Base-by-base conservation (phyloP, 2,797 vertebrate species). In the Sternarchorhynchus goeldii region DNA sequence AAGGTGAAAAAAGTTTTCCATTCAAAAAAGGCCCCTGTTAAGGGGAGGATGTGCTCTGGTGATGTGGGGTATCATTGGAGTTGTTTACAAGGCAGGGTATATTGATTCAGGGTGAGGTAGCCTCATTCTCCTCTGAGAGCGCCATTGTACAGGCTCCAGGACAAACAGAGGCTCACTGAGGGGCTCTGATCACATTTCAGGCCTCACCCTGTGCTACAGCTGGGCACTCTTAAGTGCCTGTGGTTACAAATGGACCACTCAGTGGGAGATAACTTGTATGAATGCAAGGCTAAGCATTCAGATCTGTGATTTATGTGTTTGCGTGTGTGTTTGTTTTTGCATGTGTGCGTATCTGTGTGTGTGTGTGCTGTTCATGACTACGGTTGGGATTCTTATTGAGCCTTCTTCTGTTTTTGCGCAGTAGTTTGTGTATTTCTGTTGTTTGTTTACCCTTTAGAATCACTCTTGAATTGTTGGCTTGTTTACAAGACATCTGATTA, bases 41-140 rank as follows among this genome's bases (percentile, higher is more conserved):
- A 50, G 45, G 58, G 36, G 25, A 39, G 50, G 8, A 58, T 66
- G 68, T 73, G 39, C 79, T 70, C 70, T 70, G 59, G 34, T 71
- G 68, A 77, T 77, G 25, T 56, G 53, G 68, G 64, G 75, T 88
- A 78, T 86, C 78, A 80, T 56, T 82, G 74, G 77, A 53, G 62
- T 80, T 85, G 84, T 84, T 85, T 88, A 83, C 82, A 83, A 83
- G 79, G 41, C 72, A 71, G 74, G 12, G 36, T 72, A 59, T 83
- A 88, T 85, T 82, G 85, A 88, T 84, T 82, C 67, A 78, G 74
- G 36, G 58, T 73, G 74, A 81, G 77, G 76, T 62, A 73, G 83
- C 73, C 82, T 80, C 76, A 78, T 78, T 83, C 80, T 79, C 81
- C 80, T 69, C 62, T 65, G 69, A 83, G 68, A 76, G 70, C 56